A percentile compares a stretch with the other conserved stretches of the same genome.
phyloP scores from a whole-genome alignment of 2,888 invertebrate genomes.

The Melikaiella ostensackeni region DNA sequence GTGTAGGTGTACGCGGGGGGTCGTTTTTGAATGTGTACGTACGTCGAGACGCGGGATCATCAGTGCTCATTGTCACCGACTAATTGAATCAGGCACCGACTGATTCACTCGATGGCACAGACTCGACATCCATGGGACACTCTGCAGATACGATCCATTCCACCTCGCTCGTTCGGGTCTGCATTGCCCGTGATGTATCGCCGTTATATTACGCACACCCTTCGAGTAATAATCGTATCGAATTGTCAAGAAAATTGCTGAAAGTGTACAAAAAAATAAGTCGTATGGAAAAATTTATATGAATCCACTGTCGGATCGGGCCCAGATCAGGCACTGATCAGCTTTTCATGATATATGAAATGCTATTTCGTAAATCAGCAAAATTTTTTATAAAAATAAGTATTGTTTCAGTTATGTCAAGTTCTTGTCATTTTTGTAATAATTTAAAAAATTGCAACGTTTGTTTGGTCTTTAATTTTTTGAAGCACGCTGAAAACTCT shows the following conservation, averaged over 20 bases:
- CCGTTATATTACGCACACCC: constrained; percentile 18
- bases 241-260: neutral
- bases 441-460: too few species aligned
- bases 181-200: constrained; percentile 43
- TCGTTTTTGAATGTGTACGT: constrained; percentile 14
- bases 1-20: constrained; percentile 4
- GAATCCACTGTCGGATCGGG: too few species aligned
- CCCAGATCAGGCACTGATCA: too few species aligned
- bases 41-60: constrained; percentile 68
- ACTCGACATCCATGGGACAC: constrained; percentile 40
- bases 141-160: constrained; percentile 49
- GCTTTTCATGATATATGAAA: too few species aligned
- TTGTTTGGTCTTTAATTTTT: too few species aligned
- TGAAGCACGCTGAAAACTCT: too few species aligned
- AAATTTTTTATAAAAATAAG: too few species aligned
- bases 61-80: constrained; percentile 70
- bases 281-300: too few species aligned
- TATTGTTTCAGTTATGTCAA: too few species aligned
- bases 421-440: too few species aligned
- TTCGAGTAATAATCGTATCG: constrained; percentile 43
- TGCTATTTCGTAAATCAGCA: too few species aligned
- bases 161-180: constrained; percentile 46
- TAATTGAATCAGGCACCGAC: constrained; percentile 69
- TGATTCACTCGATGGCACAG: constrained; percentile 57
- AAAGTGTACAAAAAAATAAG: neutral